Base-by-base conservation (phyloP, 53 echinoderm and acorn worm genomes). In the Arbacia lixula region DNA sequence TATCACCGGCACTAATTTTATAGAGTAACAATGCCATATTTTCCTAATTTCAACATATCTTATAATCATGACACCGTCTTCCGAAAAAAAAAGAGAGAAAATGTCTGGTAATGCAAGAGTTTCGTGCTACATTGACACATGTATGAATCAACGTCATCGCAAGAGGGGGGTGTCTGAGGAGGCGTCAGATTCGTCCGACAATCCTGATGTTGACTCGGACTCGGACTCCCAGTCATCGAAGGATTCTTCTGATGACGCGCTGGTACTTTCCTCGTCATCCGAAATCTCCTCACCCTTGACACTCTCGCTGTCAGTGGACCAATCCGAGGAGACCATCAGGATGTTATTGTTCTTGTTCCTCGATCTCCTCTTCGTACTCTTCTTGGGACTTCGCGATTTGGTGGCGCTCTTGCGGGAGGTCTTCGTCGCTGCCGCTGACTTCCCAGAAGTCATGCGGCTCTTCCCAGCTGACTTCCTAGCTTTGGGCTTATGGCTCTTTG, bases 281-380 rank as follows among this genome's bases (percentile, higher is more conserved):
- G 19, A 52, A 25, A n/a, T 34, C 17, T 25, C 34, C 31, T 6
- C n/a, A n/a, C n/a, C 27, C 2, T 25, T 24, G 14, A 28, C 28
- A 14, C 10, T 75, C 21, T 53, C 53, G 30, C 75, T 75, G 12
- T 49, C 72, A 29, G 41, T 71, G 10, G 28, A 43, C 43, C 19
- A 40, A 14, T 46, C 49, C 49, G 49, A 46, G 12, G 17, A 19
- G 21, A 14, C 16, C 5, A n/a, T 5, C 19, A 40, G 0, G 36
- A 75, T 75, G 12, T 75, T 75, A 16, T 75, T 75, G 25, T 75
- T 75, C 36, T 21, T 75, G 36, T 75, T 75, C 36, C 35, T 53
- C 20, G 75, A 75, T 24, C 75, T 31, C 25, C 36, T 51, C 54
- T 17, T 72, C 28, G 26, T 50, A 0, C 28, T 14, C 36, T 72